Evolutionary conservation across 1,140 invertebrate species (phyloP), one percentile per base, ranked within the genome.

Genomic region (Cotesia vestalis): DNA sequence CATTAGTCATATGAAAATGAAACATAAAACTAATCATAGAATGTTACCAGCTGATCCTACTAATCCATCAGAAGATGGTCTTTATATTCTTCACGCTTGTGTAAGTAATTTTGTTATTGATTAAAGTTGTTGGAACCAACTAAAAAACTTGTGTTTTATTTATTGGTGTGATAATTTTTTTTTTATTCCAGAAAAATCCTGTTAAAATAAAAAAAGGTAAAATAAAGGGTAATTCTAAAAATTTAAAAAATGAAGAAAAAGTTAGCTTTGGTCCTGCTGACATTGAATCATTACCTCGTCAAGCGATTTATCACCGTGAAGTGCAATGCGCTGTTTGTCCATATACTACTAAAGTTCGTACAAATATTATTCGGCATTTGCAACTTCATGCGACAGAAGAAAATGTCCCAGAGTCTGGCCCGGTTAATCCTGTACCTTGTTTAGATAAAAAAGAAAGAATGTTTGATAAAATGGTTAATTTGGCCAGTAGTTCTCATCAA

Each of bases 381-480:
- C 89, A 90, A 71, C 79, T 91, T 62, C 93, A 95, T 79, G 86
- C 87, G 0, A 88, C 89, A 55, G 89, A 90, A 69, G 85, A 89
- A 71, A 86, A 85, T 0, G 90, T 91, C 2, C 88, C 92, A 1
- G 86, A 90, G 74, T 90, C 88, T 0, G 89, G 91, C 0, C 91
- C 91, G 0, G 90, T 94, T 0, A 95, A 95, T 86, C 93, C 93
- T 0, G 93, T 95, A 0, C 93, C 93, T 0, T 93, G 92, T 81
- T 83, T 94, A 17, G 91, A 93, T 62, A 91, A 91, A 40, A 92
- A 92, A 70, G 93, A 94, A 78, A 90, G 89, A 74, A 93, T 94
- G 89, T 95, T 95, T 80, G 93, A 95, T 79, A 94, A 93, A 81
- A 95, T 95, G 94, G 88, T 91, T 0, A 95, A 95, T 82, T 85